Evolutionary conservation across 2,888 invertebrate genomes (phyloP), one percentile per base, ranked within the genome.

Genomic region (Caenorhabditis doughertyi): DNA sequence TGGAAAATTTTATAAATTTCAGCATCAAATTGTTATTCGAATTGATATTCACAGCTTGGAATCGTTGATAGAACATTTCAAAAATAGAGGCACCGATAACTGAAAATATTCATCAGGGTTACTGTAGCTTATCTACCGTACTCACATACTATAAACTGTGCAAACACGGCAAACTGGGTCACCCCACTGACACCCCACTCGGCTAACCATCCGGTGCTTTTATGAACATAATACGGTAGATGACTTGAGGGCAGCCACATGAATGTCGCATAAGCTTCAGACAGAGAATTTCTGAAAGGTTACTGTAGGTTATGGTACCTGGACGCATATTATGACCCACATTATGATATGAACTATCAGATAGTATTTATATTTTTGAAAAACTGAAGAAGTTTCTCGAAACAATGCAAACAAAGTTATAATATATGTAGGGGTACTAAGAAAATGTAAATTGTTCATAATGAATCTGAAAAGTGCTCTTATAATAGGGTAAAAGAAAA

Each of bases 61-160:
- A 72, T 16, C 72, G 72, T 42, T 42, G 47, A 42, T 72, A 49
- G 42, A 72, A 62, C 72, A 72, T 72, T 29, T 72, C 72, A 13
- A 49, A 21, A 5, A 62, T 62, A 8, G 72, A 72, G 1, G 32
- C 51, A 4, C 72, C 72, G 16, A 62, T 62, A 3, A 62, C 72
- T 72, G 53, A 62, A 72, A 32, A 9, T 39, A 13, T 39, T 13
- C 9, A 8, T 39, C 11, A 9, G 16, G 11, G 11, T 11, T 9
- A 25, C 3, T 25, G 2, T 2, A 27, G 3, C 58, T 35, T 18
- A 58, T 18, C 2, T n/a, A 55, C 2, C 23, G 9, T n/a, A 13
- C 32, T 55, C 51, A 39, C 62, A 27, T 16, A 29, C 56, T 0
- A 74, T 32, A 29, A 74, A 29, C n/a, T 65, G 44, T 0, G 65